Base-by-base conservation (phyloP, 2,888 invertebrate species). In the Phyllotreta cruciferae region DNA sequence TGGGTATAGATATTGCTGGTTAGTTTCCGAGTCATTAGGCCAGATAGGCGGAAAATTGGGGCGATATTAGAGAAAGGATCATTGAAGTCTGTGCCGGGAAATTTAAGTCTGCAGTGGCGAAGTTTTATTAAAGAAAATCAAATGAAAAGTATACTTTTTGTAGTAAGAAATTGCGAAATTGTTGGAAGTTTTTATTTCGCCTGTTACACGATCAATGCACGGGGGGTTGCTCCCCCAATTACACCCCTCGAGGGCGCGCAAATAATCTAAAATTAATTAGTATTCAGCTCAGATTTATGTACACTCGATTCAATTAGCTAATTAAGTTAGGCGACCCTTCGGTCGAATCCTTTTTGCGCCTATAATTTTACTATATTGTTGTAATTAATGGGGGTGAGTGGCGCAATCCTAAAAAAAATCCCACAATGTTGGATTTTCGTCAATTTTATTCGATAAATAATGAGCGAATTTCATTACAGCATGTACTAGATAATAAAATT, bases 11-110 rank as follows among this genome's bases (percentile, higher is more conserved):
- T 66, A 66, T 68, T 66, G 64, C 63, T 56, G 62, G 61, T 67
- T 62, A 63, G 64, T 66, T 69, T 69, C 69, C 69, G 62, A 66
- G 62, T 67, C 69, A 69, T 69, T 69, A 67, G 57, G 55, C 61
- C 54, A 57, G 64, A 69, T 69, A 66, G 67, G 66, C 69, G 63
- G 69, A 69, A 69, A 69, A 69, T 69, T 69, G 69, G 61, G 64
- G 56, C 64, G 64, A 66, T 63, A 63, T 63, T 56, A 56, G 56
- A 62, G 47, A 47, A 57, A 57, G 39, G 49, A 57, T 57, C 57
- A 39, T 57, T 57, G 57, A 49, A 56, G 56, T 56, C 42, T 47
- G 37, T 56, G 47, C n/a, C 37, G 38, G 37, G 47, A 57, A 39
- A n/a, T n/a, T n/a, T n/a, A n/a, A 10, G 38, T 49, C 11, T 38